Conservation (phyloP, 2,888 invertebrate genomes). For the Pantelozetes paolii region DNA sequence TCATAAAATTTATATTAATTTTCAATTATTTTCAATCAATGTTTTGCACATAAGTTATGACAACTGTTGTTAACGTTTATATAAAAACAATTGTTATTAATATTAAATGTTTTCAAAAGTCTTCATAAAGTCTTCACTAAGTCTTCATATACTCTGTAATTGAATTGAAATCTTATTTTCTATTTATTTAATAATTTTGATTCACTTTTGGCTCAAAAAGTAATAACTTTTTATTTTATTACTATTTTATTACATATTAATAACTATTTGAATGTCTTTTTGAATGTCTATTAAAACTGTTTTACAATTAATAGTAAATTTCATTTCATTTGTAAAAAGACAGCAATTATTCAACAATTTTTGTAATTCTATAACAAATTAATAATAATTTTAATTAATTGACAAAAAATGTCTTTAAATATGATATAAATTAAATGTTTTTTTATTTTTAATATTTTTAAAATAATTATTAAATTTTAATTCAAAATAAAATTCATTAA, state of each 20-base stretch:
- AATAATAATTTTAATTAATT: no score
- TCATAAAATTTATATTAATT: not conserved
- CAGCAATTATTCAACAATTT: not conserved
- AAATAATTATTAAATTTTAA: no score
- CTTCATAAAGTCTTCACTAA: not conserved
- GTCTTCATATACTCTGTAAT: not conserved
- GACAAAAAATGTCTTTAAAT: no score
- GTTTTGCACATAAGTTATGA: constrained; percentile 16
- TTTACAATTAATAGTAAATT: not conserved
- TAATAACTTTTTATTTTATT: not conserved
- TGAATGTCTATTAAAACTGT: not conserved
- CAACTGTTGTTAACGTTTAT: not conserved
- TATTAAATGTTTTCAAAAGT: not conserved
- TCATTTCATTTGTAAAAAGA: not conserved
- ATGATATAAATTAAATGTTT: no score
- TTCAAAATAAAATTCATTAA: no score
- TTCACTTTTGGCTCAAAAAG: no score
- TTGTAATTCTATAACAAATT: not conserved
- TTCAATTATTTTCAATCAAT: not conserved
- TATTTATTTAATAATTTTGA: not conserved
- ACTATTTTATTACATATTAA: not conserved
- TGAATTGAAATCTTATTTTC: not conserved
- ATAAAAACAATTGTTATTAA: not conserved
- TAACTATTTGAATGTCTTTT: not conserved
- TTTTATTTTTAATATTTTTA: no score